Evolutionary conservation across 2,888 invertebrate species (phyloP).

Genomic region (Cecidostiba fungosa): DNA sequence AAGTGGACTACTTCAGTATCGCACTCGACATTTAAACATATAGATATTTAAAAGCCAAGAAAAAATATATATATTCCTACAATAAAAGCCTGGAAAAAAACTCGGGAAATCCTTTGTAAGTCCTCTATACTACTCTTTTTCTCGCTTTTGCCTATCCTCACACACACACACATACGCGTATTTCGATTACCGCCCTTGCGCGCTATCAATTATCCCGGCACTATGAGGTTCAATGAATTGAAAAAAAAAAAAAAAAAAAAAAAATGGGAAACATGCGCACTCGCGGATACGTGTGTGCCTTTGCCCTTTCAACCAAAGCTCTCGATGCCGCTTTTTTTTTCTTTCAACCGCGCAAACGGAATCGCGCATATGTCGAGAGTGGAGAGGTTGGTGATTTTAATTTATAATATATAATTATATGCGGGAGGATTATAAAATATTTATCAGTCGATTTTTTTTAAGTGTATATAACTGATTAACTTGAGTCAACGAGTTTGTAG

Average conservation of each 20-base stretch:
- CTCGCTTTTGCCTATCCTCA: constrained; percentile 47
- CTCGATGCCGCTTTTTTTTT: constrained; percentile 17
- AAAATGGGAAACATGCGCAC: constrained; percentile 47
- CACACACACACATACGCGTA: constrained; percentile 10
- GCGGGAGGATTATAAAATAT: background rate
- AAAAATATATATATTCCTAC: background rate
- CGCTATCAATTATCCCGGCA: constrained; percentile 41
- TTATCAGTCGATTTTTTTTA: background rate
- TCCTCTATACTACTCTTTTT: background rate
- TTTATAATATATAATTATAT: background rate
- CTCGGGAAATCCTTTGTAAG: constrained; percentile 22
- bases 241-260: constrained; percentile 56
- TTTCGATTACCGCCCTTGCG: constrained; percentile 48
- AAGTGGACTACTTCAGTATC: background rate
- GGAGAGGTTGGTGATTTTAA: background rate
- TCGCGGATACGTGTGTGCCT: constrained; percentile 19
- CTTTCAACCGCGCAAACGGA: background rate
- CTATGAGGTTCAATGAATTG: constrained; percentile 54
- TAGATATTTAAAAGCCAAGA: background rate
- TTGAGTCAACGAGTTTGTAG: no score
- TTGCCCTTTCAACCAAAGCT: constrained; percentile 46
- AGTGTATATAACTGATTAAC: no score
- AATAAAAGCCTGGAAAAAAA: background rate
- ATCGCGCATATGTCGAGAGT: background rate
- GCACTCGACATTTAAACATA: background rate